Base-by-base conservation (phyloP, 1,140 invertebrate genomes). In the Papilio polyxenes region DNA sequence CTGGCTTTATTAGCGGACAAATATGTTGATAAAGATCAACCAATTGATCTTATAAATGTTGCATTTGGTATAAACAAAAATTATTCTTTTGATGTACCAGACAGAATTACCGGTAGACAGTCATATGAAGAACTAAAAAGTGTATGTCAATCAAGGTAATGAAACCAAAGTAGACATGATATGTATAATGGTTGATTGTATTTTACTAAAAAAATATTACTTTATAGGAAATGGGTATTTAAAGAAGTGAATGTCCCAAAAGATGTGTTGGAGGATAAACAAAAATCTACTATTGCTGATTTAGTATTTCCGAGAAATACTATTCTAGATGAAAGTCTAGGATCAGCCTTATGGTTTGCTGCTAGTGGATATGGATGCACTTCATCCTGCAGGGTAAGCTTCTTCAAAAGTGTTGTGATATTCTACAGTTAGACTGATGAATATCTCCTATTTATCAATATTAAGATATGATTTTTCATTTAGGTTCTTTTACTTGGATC, bases 311-410 rank as follows among this genome's bases (percentile, higher is more conserved):
- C 98, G 1, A 95, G 97, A 69, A 94, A 96, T 83, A 98, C 98
- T 15, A 96, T 99, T 65, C 91, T 99, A n/a, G 99, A 99, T 95
- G 99, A 99, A 91, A 99, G 98, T 93, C 96, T 99, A 53, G 97
- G 97, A 9, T 98, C 98, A 95, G 98, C 98, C 40, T 95, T 99
- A 20, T 99, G 98, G 98, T 99, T 99, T 96, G 98, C 98, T 59
- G 96, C 98, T 76, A 94, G 96, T 89, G 98, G 97, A 13, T 85
- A 94, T 85, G 97, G 90, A 83, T 86, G 92, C 48, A 91, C 91
- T 65, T 97, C 97, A 75, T 94, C 96, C 37, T 96, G 96, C 81
- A 96, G 97, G 92, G 96, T 98, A 95, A 92, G 89, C 82, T 82
- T 48, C 53, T 75, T 51, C 15, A 81, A 75, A 44, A 69, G n/a